phyloP scores from a whole-genome alignment of 2,888 invertebrate species.

The Pheosia tremula region DNA sequence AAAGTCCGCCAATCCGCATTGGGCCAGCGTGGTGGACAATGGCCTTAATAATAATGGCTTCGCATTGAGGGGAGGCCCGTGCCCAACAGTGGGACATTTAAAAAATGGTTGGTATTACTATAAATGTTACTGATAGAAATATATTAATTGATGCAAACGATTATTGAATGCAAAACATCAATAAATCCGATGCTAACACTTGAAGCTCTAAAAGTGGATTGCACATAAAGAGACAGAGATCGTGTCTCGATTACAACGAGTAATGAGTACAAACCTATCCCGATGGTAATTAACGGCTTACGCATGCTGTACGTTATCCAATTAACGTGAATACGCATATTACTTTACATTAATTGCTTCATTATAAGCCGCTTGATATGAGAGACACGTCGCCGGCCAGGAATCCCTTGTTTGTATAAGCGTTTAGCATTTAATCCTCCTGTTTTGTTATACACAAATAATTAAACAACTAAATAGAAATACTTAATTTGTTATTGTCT shows the following conservation, averaged over 20 bases:
- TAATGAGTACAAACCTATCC: conserved; percentile 38
- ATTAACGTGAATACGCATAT: conserved; percentile 58
- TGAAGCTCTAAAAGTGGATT: conserved; percentile 25
- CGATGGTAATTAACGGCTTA: conserved; percentile 39
- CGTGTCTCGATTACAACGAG: conserved; percentile 46
- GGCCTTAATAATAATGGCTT: too few relatives aligned
- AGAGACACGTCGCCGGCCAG: conserved; percentile 35
- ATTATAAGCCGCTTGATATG: conserved; percentile 56
- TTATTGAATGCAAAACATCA: conserved; percentile 3
- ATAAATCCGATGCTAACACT: conserved; percentile 36
- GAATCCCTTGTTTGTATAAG: conserved; percentile 36
- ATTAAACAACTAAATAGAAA: too few relatives aligned
- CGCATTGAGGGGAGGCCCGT: too few relatives aligned
- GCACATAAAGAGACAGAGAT: conserved; percentile 23
- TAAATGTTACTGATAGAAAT: too few relatives aligned
- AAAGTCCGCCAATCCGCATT: too few relatives aligned
- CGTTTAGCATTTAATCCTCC: conserved; percentile 8
- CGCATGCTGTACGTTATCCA: conserved; percentile 41
- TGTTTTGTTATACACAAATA: conserved; percentile 1
- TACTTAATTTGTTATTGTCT: too few relatives aligned
- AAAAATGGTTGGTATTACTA: too few relatives aligned
- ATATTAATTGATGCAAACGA: too few relatives aligned
- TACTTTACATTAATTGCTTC: conserved; percentile 55
- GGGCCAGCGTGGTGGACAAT: too few relatives aligned
- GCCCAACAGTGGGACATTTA: too few relatives aligned